Evolutionary conservation across 2,797 vertebrate genomes (phyloP), one percentile per base, ranked within the genome.

Genomic region (Erethizon dorsatum): DNA sequence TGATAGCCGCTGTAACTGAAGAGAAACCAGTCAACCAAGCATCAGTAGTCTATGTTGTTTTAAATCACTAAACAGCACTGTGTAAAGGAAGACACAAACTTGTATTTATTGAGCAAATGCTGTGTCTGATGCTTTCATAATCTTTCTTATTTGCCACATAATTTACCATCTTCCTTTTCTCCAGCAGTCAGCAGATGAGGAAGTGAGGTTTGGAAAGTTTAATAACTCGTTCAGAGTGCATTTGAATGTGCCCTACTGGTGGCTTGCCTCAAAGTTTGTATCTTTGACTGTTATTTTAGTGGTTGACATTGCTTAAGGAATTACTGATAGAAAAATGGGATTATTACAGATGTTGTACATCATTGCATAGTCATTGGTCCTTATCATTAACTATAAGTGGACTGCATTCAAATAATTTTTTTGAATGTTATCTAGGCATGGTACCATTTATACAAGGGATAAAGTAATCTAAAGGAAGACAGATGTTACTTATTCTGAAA

Each of bases 171-270:
- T 95, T 50, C 59, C 73, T 50, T 96, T 94, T 90, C 52, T 75
- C 24, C 18, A n/a, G 5, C 67, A 24, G 67, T 1, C n/a, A 85
- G 26, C 26, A 85, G 26, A 28, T 85, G 31, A 90, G 52, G 69
- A 91, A 95, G 47, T 83, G 54, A 73, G 65, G 14, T 77, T 94
- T 92, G 45, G 26, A 56, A 91, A 71, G 54, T 95, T 96, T 88
- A 56, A 45, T 77, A 88, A 80, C 50, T 90, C 94, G 28, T 82
- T 88, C 22, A 59, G 26, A 77, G 28, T 54, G 5, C 54, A 13
- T 82, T 63, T 77, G 47, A 78, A 41, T 90, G 33, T 88, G 31
- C 80, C 15, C 10, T n/a, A 6, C 22, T 80, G 31, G 6, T 47
- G 84, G 3, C 95, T 95, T 94, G 28, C 26, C 65, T 88, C 83